Base-by-base conservation (phyloP, 1,140 invertebrate genomes). In the Drosophila varians region DNA sequence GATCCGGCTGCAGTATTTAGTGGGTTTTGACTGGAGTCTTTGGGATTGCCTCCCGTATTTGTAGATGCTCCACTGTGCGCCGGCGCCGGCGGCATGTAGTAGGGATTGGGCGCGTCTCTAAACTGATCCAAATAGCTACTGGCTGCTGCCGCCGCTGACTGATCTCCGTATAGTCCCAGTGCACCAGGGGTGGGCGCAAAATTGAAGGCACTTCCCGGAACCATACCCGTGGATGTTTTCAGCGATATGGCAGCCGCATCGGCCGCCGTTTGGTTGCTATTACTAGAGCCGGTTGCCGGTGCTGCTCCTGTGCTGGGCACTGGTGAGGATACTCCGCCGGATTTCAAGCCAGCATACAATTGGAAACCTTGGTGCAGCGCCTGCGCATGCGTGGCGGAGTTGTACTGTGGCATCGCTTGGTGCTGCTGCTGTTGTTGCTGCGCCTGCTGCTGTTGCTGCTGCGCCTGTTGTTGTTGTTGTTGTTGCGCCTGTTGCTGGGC, bases 121-220 rank as follows among this genome's bases (percentile, higher is more conserved):
- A 93, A 93, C 60, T 95, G 94, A 71, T 94, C 94, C 40, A 95
- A 92, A 86, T 94, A 95, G 23, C 92, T 93, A 49, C 76, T 86
- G 1, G 87, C 78, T 1, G 77, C 80, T 0, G 80, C 77, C 14
- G 78, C 74, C 23, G 92, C 79, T 16, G 77, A 48, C 77, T 94
- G 93, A 31, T 94, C 94, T 1, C 92, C 92, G 61, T 94, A 94
- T 14, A 93, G 82, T 1, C 92, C 90, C 58, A 94, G 91, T 0
- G 88, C 84, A 42, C 92, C 92, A 3, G 93, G 91, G 0, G 93
- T 91, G 5, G 94, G 92, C 19, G 94, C 94, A 80, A 95, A 95
- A 76, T 95, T 95, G 60, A 95, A 95, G 54, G 94, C 94, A 84
- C 94, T 94, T 16, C 94, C 93, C 0, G 94, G 93, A 47, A 95